Evolutionary conservation across 2,797 vertebrate species (phyloP), one percentile per base, ranked within the genome.

Genomic region (Ctenopoma kingsleyae): DNA sequence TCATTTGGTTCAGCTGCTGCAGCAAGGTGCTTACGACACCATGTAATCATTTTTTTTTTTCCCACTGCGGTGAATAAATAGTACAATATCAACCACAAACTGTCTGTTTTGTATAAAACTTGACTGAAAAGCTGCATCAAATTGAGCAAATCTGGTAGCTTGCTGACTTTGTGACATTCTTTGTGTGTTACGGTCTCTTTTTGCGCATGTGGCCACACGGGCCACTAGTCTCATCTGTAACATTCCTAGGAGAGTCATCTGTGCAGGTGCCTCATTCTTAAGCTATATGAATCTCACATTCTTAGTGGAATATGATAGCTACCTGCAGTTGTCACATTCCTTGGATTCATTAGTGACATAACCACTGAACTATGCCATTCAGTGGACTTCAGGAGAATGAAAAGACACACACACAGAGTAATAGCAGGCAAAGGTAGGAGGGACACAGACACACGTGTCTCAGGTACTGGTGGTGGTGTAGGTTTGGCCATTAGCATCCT

Each of bases 1-100:
- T 83, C 78, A 65, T 73, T 3, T 59, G 74, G 15, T 73, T 72
- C 62, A 52, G 58, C 56, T 74, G 49, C 73, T 73, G 58, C 70
- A 49, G 60, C 9, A 47, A 82, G 74, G 76, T 79, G 65, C 68
- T 87, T 84, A 78, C 85, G 54, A 82, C 82, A 82, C 63, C 30
- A 2, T 55, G 25, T 50, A 50, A 86, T 81, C 67, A 16, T 10
- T 47, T 47, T 11, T 51, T 53, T 32, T 9, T 8, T 8, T 53
- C 52, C 62, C 72, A 1, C 40, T 58, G 78, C 72, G 61, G 71
- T 57, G 52, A 52, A 50, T 74, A 70, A 67, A 74, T 47, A 6
- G 66, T 51, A 50, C 49, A 25, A 13, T 6, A 66, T 81, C 23
- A 15, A 69, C 65, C 79, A 5, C 73, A 74, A 51, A 64, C 58